Percentiles rank a stretch among this genome's conserved stretches.
phyloP scores from a whole-genome alignment of 2,113 vertebrate species.

The Fulmarus glacialis region DNA sequence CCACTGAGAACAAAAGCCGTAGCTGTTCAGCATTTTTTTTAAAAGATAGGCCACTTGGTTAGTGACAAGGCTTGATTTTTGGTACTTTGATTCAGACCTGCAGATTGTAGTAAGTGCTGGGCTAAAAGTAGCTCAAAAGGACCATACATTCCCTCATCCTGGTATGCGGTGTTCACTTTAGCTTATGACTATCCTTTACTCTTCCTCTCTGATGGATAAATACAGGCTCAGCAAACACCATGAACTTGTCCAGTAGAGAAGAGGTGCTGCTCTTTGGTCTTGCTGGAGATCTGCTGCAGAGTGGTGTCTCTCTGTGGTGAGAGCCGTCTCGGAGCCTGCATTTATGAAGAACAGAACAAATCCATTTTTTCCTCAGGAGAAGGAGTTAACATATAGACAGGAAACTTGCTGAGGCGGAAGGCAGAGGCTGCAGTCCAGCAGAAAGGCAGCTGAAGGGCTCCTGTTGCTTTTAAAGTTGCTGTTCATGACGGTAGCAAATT shows the following conservation, averaged over 20 bases:
- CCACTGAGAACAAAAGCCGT: neutral
- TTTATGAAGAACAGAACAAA: neutral
- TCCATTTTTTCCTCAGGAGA: neutral
- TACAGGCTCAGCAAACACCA: neutral
- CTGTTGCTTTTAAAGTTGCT: conserved; percentile 42
- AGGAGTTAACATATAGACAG: neutral
- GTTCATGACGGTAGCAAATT: neutral
- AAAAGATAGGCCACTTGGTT: neutral
- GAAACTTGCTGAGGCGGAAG: neutral
- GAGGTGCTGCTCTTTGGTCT: neutral
- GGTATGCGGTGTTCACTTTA: neutral
- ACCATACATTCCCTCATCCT: fast-evolving
- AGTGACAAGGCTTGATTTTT: neutral
- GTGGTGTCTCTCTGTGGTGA: neutral
- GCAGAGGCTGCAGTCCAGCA: neutral
- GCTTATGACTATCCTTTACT: neutral
- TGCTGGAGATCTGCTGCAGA: neutral
- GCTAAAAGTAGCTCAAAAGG: neutral
- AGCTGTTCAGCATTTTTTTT: neutral
- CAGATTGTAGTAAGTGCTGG: neutral
- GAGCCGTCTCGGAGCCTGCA: neutral
- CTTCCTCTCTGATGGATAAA: neutral
- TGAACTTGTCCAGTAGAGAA: neutral
- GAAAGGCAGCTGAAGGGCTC: neutral
- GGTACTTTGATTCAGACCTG: conserved; percentile 21